Evolutionary conservation across 1,140 invertebrate species (phyloP), one percentile per base, ranked within the genome.

Genomic region (Scaptomyza pallida): DNA sequence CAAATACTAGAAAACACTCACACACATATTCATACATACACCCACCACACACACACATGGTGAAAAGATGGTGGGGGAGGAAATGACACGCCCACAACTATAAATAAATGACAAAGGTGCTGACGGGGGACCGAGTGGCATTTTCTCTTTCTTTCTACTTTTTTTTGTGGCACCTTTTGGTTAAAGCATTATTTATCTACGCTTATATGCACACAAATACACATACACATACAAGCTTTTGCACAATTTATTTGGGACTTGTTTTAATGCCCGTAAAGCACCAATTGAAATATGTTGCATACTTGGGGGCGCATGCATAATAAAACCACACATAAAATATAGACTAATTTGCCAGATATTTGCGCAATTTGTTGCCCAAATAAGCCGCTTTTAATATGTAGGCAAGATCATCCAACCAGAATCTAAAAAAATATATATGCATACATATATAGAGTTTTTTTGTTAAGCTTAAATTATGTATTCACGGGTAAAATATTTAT

Each of bases 71-170:
- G 16, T 12, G 2, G 26, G 19, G 19, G 47, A 26, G 52, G 23
- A 13, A 65, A 16, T 21, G 68, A 43, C 72, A 76, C 65, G 74
- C 81, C 77, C 56, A 63, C 43, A 70, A 78, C 65, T 75, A 85
- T 70, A 72, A 86, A 88, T 75, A 81, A 81, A 75, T 68, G 77
- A 41, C 72, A 67, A 81, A 88, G 71, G 71, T 81, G 77, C 48
- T 67, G 68, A 76, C 60, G 56, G 37, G 44, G 48, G 17, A 30
- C 30, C 26, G 43, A 47, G 17, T 48, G 43, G 40, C 57, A 55
- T 26, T 68, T 64, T 23, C 23, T 26, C 8, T 6, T 26, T 2
- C 26, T 19, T 52, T 50, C 33, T 26, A 15, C 33, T 26, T 17
- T 37, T 40, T 40, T 55, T 61, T 68, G 45, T 70, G 33, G 45